Conservation (phyloP, 2,888 invertebrate species). For the Boloria euphrosyne region DNA sequence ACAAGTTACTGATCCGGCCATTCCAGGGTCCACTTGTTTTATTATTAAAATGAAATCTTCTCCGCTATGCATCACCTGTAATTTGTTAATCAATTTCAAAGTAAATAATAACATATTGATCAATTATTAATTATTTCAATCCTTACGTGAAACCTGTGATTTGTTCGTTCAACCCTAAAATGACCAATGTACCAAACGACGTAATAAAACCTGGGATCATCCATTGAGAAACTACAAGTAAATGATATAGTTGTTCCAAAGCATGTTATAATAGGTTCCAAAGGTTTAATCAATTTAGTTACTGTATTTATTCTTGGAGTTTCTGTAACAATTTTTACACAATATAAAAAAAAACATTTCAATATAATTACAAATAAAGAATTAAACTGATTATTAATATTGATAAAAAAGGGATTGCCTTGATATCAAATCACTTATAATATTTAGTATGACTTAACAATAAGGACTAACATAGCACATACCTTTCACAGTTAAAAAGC, state of each 20-base stretch:
- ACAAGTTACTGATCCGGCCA: constrained; percentile 48
- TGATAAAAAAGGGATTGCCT: no score
- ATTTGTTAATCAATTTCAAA: no score
- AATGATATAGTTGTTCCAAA: constrained; percentile 46
- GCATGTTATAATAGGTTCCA: constrained; percentile 44
- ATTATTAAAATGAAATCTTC: constrained; percentile 47
- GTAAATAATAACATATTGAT: background rate
- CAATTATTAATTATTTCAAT: background rate
- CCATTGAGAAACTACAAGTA: constrained; percentile 44
- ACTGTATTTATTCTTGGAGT: constrained; percentile 15
- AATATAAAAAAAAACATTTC: background rate
- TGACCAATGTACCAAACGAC: constrained; percentile 51
- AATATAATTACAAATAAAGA: no score
- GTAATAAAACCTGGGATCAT: constrained; percentile 43
- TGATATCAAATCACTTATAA: background rate
- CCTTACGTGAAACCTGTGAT: constrained; percentile 50
- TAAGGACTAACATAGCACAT: constrained; percentile 28
- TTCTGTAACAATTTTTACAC: constrained; percentile 30
- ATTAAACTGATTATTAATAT: no score
- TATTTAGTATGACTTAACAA: background rate
- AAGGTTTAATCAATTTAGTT: constrained; percentile 37
- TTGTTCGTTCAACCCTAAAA: constrained; percentile 47
- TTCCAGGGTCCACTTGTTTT: constrained; percentile 46
- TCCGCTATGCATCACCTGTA: constrained; percentile 45
- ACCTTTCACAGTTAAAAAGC: constrained; percentile 45